A percentile compares a stretch with the other conserved stretches of the same genome.
Conservation (phyloP, 2,113 vertebrate genomes). For the Rallus limicola region DNA sequence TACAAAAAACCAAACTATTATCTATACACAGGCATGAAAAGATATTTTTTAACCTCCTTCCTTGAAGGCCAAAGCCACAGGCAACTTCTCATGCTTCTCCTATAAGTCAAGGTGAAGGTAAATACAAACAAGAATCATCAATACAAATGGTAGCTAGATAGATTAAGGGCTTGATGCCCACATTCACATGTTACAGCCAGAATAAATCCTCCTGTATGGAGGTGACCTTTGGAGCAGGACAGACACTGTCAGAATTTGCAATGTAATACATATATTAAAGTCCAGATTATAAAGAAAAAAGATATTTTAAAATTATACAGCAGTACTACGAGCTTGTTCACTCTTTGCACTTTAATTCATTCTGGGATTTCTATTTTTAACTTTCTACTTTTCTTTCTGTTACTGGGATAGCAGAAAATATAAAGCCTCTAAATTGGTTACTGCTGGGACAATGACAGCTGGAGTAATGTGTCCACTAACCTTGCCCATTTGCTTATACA, state of each 20-base stretch:
- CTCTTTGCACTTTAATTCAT: slow-evolving; percentile 2
- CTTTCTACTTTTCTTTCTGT: slow-evolving; percentile 15
- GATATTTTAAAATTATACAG: not conserved
- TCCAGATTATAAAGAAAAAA: not conserved
- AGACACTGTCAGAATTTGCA: not conserved
- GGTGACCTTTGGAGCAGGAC: not conserved
- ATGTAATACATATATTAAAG: not conserved
- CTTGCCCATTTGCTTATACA: slow-evolving; percentile 56
- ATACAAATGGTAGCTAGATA: not conserved
- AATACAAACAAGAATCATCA: not conserved
- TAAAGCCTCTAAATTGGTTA: slow-evolving; percentile 52
- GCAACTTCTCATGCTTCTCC: not conserved
- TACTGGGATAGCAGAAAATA: slow-evolving; percentile 40
- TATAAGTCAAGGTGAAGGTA: not conserved
- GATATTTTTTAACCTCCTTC: not conserved
- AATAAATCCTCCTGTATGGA: not conserved
- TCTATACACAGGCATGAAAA: not conserved
- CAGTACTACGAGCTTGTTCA: not conserved
- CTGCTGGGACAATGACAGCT: slow-evolving; percentile 50
- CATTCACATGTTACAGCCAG: not conserved
- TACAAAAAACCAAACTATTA: not conserved
- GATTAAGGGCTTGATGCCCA: not conserved
- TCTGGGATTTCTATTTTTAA: slow-evolving; percentile 40
- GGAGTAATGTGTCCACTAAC: slow-evolving; percentile 38
- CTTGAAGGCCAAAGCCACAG: not conserved